These are phyloP conservation scores for Trachemys scripta DNA, from an alignment of 2,113 vertebrate species.

Conservation along the genomic window DNA sequence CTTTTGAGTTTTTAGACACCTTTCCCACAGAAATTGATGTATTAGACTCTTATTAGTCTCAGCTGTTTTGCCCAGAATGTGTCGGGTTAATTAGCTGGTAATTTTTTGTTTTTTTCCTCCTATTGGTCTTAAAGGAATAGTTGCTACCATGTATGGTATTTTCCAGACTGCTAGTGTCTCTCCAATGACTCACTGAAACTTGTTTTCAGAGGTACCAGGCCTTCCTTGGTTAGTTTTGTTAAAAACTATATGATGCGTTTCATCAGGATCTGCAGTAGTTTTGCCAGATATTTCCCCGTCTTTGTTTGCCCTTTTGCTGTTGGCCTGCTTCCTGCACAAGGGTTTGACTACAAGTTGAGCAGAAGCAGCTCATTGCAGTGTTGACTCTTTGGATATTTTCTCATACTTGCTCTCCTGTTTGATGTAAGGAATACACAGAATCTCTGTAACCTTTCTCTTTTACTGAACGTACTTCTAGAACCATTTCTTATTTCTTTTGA, in stretches of 20 bases:
- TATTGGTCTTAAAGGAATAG: not conserved
- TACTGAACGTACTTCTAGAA: not conserved
- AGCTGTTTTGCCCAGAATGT: not conserved
- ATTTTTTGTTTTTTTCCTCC: not conserved
- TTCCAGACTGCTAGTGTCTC: not conserved
- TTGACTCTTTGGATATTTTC: not conserved
- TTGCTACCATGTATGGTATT: not conserved
- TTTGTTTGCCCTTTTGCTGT: not conserved
- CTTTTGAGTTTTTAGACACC: not conserved
- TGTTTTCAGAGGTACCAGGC: not conserved
- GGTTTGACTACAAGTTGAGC: not conserved
- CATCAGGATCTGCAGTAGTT: not conserved
- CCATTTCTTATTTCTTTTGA: not conserved
- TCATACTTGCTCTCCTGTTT: not conserved
- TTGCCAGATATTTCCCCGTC: not conserved
- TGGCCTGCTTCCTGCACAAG: not conserved
- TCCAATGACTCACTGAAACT: not conserved
- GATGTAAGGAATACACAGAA: no score
- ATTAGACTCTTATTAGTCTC: not conserved
- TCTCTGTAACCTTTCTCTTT: not conserved
- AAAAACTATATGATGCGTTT: not conserved
- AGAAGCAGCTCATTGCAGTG: not conserved
- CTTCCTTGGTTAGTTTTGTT: not conserved
- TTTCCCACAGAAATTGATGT: not conserved
- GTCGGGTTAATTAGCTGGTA: not conserved